Percentiles rank a stretch among this genome's conserved stretches.
These are phyloP conservation scores for Uloborus diversus DNA, from an alignment of 1,140 invertebrate species.

Conservation along the genomic window DNA sequence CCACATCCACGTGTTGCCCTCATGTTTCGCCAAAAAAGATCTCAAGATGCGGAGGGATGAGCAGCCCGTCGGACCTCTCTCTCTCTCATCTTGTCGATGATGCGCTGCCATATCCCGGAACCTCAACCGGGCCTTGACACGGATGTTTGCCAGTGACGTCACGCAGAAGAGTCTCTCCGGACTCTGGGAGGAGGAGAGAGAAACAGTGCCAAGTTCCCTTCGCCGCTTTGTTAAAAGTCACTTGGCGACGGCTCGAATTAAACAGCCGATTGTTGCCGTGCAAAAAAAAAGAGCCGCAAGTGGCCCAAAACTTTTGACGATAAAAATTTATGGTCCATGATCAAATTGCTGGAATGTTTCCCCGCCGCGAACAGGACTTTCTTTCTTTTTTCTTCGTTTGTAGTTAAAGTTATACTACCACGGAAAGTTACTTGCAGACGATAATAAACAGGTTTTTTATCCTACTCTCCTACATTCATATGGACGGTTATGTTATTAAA, in stretches of 20 bases:
- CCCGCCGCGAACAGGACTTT: background rate
- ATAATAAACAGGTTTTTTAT: too few species aligned
- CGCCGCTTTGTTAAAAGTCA: background rate
- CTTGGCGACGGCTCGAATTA: too few species aligned
- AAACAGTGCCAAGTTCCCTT: background rate
- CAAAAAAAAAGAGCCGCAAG: too few species aligned
- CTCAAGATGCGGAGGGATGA: background rate
- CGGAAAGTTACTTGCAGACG: too few species aligned
- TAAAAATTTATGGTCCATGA: background rate
- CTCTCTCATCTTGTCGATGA: background rate
- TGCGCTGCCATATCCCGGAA: slow-evolving; percentile 20
- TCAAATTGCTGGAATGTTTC: background rate
- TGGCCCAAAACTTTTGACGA: background rate
- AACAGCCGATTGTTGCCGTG: too few species aligned
- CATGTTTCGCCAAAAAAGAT: too few species aligned
- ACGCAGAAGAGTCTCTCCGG: background rate
- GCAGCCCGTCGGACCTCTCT: background rate
- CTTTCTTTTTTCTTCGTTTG: too few species aligned
- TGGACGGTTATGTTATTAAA: too few species aligned
- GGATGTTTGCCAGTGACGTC: slow-evolving; percentile 31
- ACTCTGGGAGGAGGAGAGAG: slow-evolving; percentile 1
- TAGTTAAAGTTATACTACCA: too few species aligned
- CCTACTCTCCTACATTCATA: too few species aligned
- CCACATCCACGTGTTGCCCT: too few species aligned
- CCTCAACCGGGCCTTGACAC: slow-evolving; percentile 32